Evolutionary conservation across 2,113 vertebrate species (phyloP).

Genomic region (Toxotes chatareus): DNA sequence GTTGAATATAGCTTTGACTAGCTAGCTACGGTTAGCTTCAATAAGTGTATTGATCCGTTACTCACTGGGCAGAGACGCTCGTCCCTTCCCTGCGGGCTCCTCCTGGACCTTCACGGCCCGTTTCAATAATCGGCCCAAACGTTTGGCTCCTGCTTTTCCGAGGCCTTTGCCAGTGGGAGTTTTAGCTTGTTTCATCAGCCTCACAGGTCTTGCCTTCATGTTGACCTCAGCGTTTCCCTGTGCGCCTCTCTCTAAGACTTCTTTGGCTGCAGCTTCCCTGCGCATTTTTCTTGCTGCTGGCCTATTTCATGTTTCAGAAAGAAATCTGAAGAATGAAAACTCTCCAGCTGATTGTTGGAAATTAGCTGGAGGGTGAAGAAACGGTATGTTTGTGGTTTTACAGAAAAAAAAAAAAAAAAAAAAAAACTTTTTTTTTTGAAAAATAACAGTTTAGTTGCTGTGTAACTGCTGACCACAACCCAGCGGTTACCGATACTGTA

Average conservation of each 20-base stretch:
- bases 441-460: slow-evolving; percentile 20
- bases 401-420: too few relatives aligned
- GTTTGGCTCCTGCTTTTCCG: slow-evolving; percentile 56
- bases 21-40: too few relatives aligned
- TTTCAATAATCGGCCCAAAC: slow-evolving; percentile 50
- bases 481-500: too few relatives aligned
- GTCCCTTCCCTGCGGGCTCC: neutral
- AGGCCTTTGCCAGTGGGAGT: slow-evolving; percentile 37
- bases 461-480: neutral
- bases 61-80: slow-evolving; percentile 39
- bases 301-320: slow-evolving; percentile 14
- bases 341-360: neutral
- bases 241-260: too few relatives aligned
- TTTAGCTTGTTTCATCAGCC: neutral
- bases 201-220: neutral
- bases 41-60: neutral
- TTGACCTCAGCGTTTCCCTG: neutral
- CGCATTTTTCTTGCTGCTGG: slow-evolving; percentile 1
- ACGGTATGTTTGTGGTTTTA: neutral
- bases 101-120: slow-evolving; percentile 1
- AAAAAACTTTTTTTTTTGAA: neutral
- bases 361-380: neutral
- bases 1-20: too few relatives aligned
- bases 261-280: neutral
- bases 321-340: neutral